Base-by-base conservation (phyloP, 2,113 vertebrate genomes). In the Cyanoramphus novaezelandiae region DNA sequence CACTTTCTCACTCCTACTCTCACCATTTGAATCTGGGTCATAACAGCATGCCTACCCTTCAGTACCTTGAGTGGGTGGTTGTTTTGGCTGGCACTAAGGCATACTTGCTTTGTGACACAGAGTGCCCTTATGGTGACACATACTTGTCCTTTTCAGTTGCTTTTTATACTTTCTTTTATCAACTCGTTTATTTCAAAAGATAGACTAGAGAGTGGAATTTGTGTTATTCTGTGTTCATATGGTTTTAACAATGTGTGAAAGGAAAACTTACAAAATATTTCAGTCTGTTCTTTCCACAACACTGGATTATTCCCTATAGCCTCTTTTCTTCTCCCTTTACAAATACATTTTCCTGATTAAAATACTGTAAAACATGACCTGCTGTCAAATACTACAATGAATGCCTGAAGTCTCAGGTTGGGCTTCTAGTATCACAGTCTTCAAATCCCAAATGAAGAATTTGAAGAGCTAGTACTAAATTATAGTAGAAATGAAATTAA, bases 11-110 rank as follows among this genome's bases (percentile, higher is more conserved):
- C 63, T 94, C 90, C 90, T 93, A 88, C 94, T 97, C 77, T 95
- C 77, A 79, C 23, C 49, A 74, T 81, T 60, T 90, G 87, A 96
- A 97, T 96, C 96, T 98, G 97, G 98, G 95, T 98, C 97, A 98
- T 90, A 94, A 92, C 74, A 97, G 94, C 91, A 96, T 95, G 94
- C 79, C 75, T 95, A 91, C 78, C 71, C 76, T 88, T 70, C 94
- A 71, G 89, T 91, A 85, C 78, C 43, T 82, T 96, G 96, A 96
- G 97, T 97, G 96, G 96, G 96, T 95, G 97, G 97, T 77, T 96
- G 92, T 95, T 96, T 96, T 96, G 96, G 94, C 85, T 95, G 77
- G 80, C 67, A 5, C 86, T 65, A 67, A 95, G 69, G 81, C 82
- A 37, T 37, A 59, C 23, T 76, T 67, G 77, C 93, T 95, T 92